Evolutionary conservation across 1,140 invertebrate species (phyloP).

Genomic region (Danaus melanippus): DNA sequence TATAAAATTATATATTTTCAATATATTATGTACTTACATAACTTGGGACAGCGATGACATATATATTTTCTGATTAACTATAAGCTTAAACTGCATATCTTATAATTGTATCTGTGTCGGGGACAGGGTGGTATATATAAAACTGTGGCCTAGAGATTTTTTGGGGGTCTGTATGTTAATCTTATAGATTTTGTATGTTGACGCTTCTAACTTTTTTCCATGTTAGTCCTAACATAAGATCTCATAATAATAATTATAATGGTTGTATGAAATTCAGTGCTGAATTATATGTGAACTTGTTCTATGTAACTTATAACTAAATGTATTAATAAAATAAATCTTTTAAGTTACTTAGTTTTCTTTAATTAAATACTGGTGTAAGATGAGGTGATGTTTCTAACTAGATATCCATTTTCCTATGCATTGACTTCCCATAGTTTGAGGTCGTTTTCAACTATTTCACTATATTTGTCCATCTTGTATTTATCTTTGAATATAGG

Average conservation of each 20-base stretch:
- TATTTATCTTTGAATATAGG: conserved; percentile 80
- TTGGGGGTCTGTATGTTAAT: no score
- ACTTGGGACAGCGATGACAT: no score
- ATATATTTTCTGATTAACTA: no score
- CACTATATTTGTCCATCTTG: conserved; percentile 81
- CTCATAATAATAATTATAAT: neutral
- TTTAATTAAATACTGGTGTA: conserved; percentile 24
- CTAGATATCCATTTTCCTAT: conserved; percentile 50
- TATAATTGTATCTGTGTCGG: no score
- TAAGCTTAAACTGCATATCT: no score
- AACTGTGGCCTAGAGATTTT: no score
- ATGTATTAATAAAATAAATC: conserved; percentile 7
- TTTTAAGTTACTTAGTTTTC: conserved; percentile 17
- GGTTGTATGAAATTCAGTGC: neutral
- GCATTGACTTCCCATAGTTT: conserved; percentile 90
- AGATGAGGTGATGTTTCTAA: conserved; percentile 10
- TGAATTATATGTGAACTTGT: conserved; percentile 1
- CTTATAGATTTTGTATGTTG: no score
- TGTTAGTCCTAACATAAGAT: conserved; percentile 1
- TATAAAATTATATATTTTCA: no score
- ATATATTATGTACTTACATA: no score
- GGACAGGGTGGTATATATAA: no score
- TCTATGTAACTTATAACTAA: conserved; percentile 5
- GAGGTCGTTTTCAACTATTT: conserved; percentile 89
- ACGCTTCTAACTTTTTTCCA: no score